These are phyloP conservation scores for Neolamprologus toae DNA, from an alignment of 2,113 vertebrate species.

Conservation along the genomic window DNA sequence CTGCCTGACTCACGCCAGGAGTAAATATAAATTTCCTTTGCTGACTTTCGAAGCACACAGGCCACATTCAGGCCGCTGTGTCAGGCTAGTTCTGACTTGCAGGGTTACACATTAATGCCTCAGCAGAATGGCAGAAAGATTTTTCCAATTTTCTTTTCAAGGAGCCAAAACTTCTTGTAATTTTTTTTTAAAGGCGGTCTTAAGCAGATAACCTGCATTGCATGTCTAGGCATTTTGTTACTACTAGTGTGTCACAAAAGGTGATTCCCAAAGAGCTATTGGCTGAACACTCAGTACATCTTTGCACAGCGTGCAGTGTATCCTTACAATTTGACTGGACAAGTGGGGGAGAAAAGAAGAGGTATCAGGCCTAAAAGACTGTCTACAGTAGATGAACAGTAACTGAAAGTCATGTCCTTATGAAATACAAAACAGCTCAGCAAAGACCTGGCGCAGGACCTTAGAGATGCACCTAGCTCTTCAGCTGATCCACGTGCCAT, in stretches of 20 bases:
- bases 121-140: neutral
- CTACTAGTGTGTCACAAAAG: neutral
- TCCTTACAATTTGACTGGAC: neutral
- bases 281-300: neutral
- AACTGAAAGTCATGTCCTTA: neutral
- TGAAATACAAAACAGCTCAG: neutral
- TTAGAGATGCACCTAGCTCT: neutral
- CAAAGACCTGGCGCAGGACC: neutral
- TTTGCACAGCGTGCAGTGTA: neutral
- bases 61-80: neutral
- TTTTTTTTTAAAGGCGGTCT: neutral
- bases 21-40: neutral
- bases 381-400: neutral
- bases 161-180: neutral
- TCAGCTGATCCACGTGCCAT: neutral
- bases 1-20: neutral
- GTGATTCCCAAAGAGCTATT: neutral
- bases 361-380: neutral
- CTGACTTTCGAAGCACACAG: neutral
- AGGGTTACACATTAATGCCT: neutral
- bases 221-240: neutral
- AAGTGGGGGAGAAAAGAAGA: neutral
- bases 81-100: conserved; percentile 1
- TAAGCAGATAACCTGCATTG: neutral
- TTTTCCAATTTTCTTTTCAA: neutral